Percentiles rank a stretch among this genome's conserved stretches.
Conservation (phyloP, 2,888 invertebrate species). For the Malachius bipustulatus region DNA sequence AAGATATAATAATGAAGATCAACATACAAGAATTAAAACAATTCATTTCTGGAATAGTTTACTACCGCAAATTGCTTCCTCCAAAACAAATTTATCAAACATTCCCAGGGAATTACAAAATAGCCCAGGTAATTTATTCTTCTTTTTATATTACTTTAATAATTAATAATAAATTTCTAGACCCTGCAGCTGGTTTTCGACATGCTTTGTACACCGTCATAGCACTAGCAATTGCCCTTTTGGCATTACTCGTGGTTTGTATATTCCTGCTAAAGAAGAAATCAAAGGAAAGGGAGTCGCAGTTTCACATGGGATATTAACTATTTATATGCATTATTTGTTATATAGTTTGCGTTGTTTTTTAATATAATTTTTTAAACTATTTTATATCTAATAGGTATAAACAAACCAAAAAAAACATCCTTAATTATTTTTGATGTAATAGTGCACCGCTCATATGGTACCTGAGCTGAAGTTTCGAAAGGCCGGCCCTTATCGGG, state of each 20-base stretch:
- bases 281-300: conserved; percentile 21
- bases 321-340: too few species aligned
- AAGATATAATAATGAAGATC: conserved; percentile 16
- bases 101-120: conserved; percentile 27
- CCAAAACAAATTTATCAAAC: conserved; percentile 19
- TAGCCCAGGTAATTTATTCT: conserved; percentile 25
- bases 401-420: too few species aligned
- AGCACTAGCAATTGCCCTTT: conserved; percentile 41
- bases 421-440: too few species aligned
- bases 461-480: too few species aligned
- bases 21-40: conserved; percentile 18
- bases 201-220: conserved; percentile 51
- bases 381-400: too few species aligned
- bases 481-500: too few species aligned
- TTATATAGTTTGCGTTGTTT: too few species aligned
- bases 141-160: conserved; percentile 11
- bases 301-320: conserved; percentile 7
- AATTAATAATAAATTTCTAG: too few species aligned
- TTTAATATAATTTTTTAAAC: too few species aligned
- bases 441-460: too few species aligned
- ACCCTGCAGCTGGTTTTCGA: conserved; percentile 39
- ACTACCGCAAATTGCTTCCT: conserved; percentile 30
- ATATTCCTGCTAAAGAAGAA: conserved; percentile 40
- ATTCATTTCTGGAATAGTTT: conserved; percentile 38
- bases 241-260: conserved; percentile 41